phyloP scores from a whole-genome alignment of 1,140 invertebrate species.

The Pentalonia nigronervosa region DNA sequence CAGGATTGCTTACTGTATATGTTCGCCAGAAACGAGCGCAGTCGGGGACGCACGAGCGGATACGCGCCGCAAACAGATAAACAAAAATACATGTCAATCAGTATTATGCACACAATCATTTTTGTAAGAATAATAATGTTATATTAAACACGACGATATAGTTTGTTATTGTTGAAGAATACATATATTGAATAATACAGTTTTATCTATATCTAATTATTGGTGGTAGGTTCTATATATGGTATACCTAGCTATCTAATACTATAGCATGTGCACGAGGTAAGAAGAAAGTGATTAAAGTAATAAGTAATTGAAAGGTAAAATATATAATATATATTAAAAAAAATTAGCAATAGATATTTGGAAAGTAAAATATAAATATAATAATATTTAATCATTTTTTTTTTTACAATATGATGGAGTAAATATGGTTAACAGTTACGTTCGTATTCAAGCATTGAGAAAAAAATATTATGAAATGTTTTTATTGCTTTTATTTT shows the following conservation, averaged over 20 bases:
- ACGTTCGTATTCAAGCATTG: neutral
- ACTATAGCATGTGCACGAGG: neutral
- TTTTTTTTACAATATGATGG: no score
- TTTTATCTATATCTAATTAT: neutral
- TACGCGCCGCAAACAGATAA: slow-evolving; percentile 1
- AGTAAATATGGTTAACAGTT: neutral
- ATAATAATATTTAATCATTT: no score
- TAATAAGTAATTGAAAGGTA: neutral
- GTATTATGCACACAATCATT: neutral
- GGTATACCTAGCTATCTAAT: no score
- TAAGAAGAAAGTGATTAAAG: neutral
- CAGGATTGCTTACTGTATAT: neutral
- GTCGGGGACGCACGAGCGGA: neutral
- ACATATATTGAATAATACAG: no score
- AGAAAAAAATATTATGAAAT: neutral
- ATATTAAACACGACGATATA: neutral
- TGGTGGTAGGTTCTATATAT: neutral
- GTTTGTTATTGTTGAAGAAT: neutral
- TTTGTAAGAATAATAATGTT: neutral
- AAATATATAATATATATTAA: neutral
- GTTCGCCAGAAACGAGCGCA: neutral
- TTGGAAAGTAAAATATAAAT: no score
- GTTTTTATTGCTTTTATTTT: neutral
- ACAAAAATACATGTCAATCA: neutral
- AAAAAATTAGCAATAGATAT: no score